Evolutionary conservation across 2,888 invertebrate genomes (phyloP), one percentile per base, ranked within the genome.

Genomic region (Sisyra terminalis): DNA sequence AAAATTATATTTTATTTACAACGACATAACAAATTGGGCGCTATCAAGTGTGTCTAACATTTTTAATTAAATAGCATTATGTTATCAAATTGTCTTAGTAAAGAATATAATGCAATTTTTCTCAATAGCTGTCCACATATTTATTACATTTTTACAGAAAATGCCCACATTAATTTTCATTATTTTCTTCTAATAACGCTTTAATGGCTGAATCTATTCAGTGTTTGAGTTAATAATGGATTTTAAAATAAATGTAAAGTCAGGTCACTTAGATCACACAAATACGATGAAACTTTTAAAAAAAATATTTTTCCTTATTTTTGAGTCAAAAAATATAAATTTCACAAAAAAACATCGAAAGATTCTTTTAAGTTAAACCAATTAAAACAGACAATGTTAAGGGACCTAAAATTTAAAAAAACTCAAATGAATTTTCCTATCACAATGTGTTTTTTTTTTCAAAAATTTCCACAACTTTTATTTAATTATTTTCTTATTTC

Each of bases 81-180:
- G 3, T 24, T 24, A 24, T 24, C 24, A 24, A 24, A 24, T 24
- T 24, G 24, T 24, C 24, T 24, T 24, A 24, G 7, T 24, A 24
- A 24, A 7, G 24, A 24, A 24, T 24, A 24, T 24, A 24, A 24
- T 24, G 24, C 24, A 24, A 24, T 24, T 24, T 24, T 24, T 7
- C 24, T 24, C 24, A 24, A 24, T 37, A 37, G 8, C 18, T 18
- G n/a, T 37, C 9, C 18, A 37, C 18, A 37, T 37, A 37, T 37
- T 17, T 37, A 18, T 37, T 37, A 15, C 18, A 15, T 37, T 40
- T 40, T 15, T 15, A 35, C 34, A 4, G n/a, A 34, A 34, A 34
- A 34, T 7, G 15, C 34, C 15, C 13, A 34, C 2, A 2, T 4
- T 8, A 34, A 14, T 35, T 35, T 13, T 15, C 14, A 15, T 35